Evolutionary conservation across 2,113 vertebrate genomes (phyloP).

Genomic region (Gila orcuttii): DNA sequence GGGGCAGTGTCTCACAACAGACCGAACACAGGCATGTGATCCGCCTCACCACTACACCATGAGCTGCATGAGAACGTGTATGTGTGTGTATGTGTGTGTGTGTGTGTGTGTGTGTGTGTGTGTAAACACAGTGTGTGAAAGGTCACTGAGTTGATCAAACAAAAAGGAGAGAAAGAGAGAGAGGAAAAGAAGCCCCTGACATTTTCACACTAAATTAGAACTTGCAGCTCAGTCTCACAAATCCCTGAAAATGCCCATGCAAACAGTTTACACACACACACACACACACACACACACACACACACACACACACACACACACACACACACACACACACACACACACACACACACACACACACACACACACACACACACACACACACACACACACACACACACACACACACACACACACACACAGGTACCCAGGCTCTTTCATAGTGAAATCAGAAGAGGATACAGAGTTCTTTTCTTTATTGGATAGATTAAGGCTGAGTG

Average conservation of each 20-base stretch:
- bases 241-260: slow-evolving; percentile 48
- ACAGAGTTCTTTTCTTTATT: slow-evolving; percentile 38
- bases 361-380: slow-evolving; percentile 28
- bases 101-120: slow-evolving; percentile 19
- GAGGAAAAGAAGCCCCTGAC: slow-evolving; percentile 50
- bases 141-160: slow-evolving; percentile 56
- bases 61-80: slow-evolving; percentile 30
- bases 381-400: slow-evolving; percentile 19
- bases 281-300: slow-evolving; percentile 2
- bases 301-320: slow-evolving; percentile 13
- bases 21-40: background rate
- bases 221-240: slow-evolving; percentile 37
- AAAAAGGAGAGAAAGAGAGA: slow-evolving; percentile 42
- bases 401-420: slow-evolving; percentile 14
- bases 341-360: slow-evolving; percentile 12
- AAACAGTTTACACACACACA: slow-evolving; percentile 49
- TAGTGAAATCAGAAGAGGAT: slow-evolving; percentile 42
- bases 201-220: slow-evolving; percentile 56
- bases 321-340: slow-evolving; percentile 38
- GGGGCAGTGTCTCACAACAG: slow-evolving; percentile 47
- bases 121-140: slow-evolving; percentile 47
- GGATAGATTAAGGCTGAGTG: slow-evolving; percentile 42
- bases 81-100: slow-evolving; percentile 35
- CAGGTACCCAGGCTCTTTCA: slow-evolving; percentile 21
- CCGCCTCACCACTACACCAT: slow-evolving; percentile 4